Percentiles rank a stretch among this genome's conserved stretches.
These are phyloP conservation scores for Yponomeuta sedellus DNA, from an alignment of 2,888 invertebrate species.

Conservation along the genomic window DNA sequence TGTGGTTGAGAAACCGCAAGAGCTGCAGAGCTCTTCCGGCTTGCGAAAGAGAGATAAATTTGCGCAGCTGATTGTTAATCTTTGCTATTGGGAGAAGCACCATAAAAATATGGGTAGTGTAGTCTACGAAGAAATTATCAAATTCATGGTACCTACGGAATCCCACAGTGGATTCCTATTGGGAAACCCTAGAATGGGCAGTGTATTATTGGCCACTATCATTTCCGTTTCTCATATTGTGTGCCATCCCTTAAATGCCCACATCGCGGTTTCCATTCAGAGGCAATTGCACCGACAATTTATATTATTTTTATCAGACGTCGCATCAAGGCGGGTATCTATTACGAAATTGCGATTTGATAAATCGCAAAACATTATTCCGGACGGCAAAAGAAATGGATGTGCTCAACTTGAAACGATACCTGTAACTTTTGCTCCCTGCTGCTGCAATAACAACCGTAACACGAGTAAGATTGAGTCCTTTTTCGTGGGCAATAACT, in stretches of 20 bases:
- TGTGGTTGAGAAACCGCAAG: no score
- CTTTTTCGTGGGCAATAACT: conserved; percentile 27
- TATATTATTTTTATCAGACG: conserved; percentile 53
- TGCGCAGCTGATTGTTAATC: no score
- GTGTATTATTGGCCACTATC: neutral
- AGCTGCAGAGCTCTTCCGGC: no score
- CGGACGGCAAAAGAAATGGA: conserved; percentile 72
- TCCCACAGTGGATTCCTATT: neutral
- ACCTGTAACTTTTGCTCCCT: conserved; percentile 29
- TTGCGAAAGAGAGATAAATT: no score
- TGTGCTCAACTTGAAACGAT: conserved; percentile 59
- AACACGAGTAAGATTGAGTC: conserved; percentile 9
- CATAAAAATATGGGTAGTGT: no score
- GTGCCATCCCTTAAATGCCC: neutral
- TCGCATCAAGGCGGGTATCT: conserved; percentile 68
- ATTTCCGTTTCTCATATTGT: neutral
- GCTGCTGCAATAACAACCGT: conserved; percentile 35
- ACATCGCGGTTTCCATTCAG: conserved; percentile 15
- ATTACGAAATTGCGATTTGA: conserved; percentile 75
- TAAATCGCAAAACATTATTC: conserved; percentile 73
- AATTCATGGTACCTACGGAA: neutral
- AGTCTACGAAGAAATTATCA: neutral
- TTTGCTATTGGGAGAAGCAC: no score
- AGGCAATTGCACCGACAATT: conserved; percentile 22
- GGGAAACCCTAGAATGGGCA: neutral